These are phyloP conservation scores for Ceraclea dissimilis DNA, from an alignment of 2,888 invertebrate species.

Conservation along the genomic window DNA sequence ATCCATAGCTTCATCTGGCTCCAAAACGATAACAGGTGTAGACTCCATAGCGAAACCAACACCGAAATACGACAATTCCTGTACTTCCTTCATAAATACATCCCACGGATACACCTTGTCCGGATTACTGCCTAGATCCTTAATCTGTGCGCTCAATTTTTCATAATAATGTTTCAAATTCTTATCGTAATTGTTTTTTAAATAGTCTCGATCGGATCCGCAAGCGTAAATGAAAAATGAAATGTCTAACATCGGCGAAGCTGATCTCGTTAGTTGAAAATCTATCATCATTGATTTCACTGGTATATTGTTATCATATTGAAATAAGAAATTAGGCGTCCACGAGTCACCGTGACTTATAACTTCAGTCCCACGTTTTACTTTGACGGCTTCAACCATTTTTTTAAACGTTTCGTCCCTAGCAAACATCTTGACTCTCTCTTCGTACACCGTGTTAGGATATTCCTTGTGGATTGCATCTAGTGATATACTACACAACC, in stretches of 20 bases:
- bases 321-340: constrained; percentile 64
- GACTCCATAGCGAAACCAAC: constrained; percentile 55
- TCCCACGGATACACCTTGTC: constrained; percentile 46
- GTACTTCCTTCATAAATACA: constrained; percentile 46
- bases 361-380: constrained; percentile 41
- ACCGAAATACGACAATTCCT: constrained; percentile 50
- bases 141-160: constrained; percentile 46
- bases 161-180: constrained; percentile 55
- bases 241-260: constrained; percentile 52
- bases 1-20: constrained; percentile 49
- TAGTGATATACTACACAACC: constrained; percentile 46
- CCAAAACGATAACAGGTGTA: constrained; percentile 48
- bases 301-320: constrained; percentile 33
- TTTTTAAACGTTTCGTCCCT: constrained; percentile 46
- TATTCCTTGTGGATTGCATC: constrained; percentile 60
- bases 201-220: constrained; percentile 39
- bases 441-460: constrained; percentile 50
- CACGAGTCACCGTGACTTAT: constrained; percentile 68
- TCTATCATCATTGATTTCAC: constrained; percentile 56
- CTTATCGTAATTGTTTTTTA: constrained; percentile 46
- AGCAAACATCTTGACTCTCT: constrained; percentile 47
- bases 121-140: constrained; percentile 53
- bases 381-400: constrained; percentile 38
- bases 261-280: constrained; percentile 57
- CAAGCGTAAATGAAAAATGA: constrained; percentile 56